These are phyloP conservation scores for Megaceryle maxima DNA, from an alignment of 2,113 vertebrate genomes.

Conservation along the genomic window DNA sequence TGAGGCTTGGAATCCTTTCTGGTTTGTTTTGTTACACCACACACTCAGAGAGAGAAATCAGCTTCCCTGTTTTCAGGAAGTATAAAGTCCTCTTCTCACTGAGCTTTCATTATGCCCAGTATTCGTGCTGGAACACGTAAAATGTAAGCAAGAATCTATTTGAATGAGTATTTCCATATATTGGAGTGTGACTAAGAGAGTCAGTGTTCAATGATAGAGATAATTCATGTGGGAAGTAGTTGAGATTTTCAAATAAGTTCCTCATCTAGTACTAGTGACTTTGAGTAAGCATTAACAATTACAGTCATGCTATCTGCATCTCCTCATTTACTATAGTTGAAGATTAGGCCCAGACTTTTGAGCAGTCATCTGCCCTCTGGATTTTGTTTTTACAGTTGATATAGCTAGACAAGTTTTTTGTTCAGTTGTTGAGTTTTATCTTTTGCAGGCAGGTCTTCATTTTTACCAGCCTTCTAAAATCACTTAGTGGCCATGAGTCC, in stretches of 20 bases:
- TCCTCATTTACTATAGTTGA: background rate
- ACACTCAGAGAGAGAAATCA: background rate
- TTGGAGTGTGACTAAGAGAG: background rate
- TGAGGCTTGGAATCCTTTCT: background rate
- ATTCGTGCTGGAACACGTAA: background rate
- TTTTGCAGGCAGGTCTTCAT: background rate
- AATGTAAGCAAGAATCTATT: background rate
- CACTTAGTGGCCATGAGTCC: background rate
- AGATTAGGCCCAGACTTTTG: background rate
- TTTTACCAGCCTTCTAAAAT: background rate
- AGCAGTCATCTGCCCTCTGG: background rate
- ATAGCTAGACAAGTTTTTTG: background rate
- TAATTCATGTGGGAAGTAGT: slow-evolving; percentile 1
- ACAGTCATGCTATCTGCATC: background rate
- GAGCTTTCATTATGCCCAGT: background rate
- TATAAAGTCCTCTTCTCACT: background rate
- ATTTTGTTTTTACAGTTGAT: background rate
- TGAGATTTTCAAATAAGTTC: background rate
- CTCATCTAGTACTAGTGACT: background rate
- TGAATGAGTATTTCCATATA: background rate
- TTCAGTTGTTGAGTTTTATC: background rate
- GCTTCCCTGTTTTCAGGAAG: background rate
- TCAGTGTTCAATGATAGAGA: background rate
- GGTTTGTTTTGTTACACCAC: background rate
- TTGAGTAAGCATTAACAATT: background rate